Base-by-base conservation (phyloP, 2,113 vertebrate species). In the Gambusia affinis region DNA sequence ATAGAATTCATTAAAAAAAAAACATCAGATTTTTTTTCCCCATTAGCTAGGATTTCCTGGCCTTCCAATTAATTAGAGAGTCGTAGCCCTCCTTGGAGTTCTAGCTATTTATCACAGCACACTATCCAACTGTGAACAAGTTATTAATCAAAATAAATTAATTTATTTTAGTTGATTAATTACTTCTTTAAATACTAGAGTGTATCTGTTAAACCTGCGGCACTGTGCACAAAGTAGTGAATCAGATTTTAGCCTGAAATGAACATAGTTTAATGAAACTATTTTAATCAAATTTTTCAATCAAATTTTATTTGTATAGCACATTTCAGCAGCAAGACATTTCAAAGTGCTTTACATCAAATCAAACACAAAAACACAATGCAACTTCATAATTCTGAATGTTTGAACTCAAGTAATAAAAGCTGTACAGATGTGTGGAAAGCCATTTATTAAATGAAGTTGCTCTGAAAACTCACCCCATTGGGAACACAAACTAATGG, bases 121-220 rank as follows among this genome's bases (percentile, higher is more conserved):
- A 22, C 61, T 64, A 28, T 64, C 8, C 10, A 27, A 64, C 28
- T 70, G 75, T 64, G 42, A 31, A 39, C 15, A 64, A 39, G 22
- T 37, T 64, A 54, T 70, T 39, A 37, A 64, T 70, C 27, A 33
- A 61, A 27, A 76, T 8, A 70, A 42, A 70, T 63, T 76, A 51
- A 76, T 69, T 51, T 51, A 15, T 62, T 10, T 70, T 8, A 76
- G n/a, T 24, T 54, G 47, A 54, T 1, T 4, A 37, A 63, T 51
- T 64, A 33, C 17, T 47, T 30, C 62, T 63, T 64, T 27, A 67
- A 29, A 31, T 22, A 3, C 54, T n/a, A 68, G 31, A 61, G 3
- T 42, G 29, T 39, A n/a, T 65, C 19, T 37, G 11, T 65, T 62
- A 30, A 57, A 57, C 22, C 24, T 57, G 51, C 22, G 7, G 51